phyloP scores from a whole-genome alignment of 1,140 invertebrate species.

The Eriosoma lanigerum region DNA sequence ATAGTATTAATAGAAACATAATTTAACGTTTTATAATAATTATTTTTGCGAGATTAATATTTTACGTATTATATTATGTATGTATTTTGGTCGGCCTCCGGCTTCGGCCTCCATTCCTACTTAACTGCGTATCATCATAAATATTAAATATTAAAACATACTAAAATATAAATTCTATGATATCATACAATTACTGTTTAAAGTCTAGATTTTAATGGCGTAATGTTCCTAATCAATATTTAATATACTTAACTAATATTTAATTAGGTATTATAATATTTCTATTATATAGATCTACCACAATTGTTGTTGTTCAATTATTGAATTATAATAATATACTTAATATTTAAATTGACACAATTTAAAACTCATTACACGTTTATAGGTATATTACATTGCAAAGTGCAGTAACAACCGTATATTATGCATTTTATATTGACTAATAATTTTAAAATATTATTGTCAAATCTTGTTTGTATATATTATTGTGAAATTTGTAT shows the following conservation, averaged over 20 bases:
- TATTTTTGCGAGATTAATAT: too few relatives aligned
- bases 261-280: neutral
- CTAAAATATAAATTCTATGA: neutral
- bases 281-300: too few relatives aligned
- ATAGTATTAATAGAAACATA: too few relatives aligned
- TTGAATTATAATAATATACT: too few relatives aligned
- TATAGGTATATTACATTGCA: neutral
- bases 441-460: too few relatives aligned
- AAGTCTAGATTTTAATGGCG: neutral
- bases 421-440: too few relatives aligned
- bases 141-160: neutral
- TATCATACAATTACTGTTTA: neutral
- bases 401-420: neutral
- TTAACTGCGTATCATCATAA: neutral
- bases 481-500: too few relatives aligned
- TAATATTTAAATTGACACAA: neutral
- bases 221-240: too few relatives aligned
- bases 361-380: conserved; percentile 8
- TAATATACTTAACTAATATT: too few relatives aligned
- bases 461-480: neutral
- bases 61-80: too few relatives aligned
- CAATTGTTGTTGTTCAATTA: too few relatives aligned
- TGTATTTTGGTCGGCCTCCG: conserved; percentile 11
- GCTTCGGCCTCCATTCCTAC: conserved; percentile 2
- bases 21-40: too few relatives aligned